These are phyloP conservation scores for Crenuchus spilurus DNA, from an alignment of 2,797 vertebrate species.

Conservation along the genomic window DNA sequence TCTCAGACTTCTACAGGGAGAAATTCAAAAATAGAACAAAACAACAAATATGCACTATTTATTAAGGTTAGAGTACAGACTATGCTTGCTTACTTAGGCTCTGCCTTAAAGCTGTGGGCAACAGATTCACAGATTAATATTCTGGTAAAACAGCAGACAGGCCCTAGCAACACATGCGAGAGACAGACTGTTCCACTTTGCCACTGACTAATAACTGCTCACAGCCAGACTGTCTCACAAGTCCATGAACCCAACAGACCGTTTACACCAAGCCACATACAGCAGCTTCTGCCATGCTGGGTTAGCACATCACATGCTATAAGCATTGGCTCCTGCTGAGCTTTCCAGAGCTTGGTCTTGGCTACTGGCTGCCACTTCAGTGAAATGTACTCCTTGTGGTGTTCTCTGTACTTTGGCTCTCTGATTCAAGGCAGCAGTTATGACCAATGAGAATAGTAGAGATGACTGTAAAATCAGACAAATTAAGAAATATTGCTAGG, in stretches of 20 bases:
- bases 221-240: slow-evolving; percentile 70
- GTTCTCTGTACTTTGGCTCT: neutral
- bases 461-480: no score
- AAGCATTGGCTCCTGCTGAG: slow-evolving; percentile 16
- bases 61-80: neutral
- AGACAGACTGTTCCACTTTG: slow-evolving; percentile 78
- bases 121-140: slow-evolving; percentile 65
- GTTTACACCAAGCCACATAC: slow-evolving; percentile 50
- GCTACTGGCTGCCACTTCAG: slow-evolving; percentile 22
- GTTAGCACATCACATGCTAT: slow-evolving; percentile 5
- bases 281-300: neutral
- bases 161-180: slow-evolving; percentile 75
- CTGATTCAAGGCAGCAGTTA: neutral
- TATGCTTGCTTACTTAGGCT: neutral
- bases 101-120: slow-evolving; percentile 49
- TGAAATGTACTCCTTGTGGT: slow-evolving; percentile 31
- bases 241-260: slow-evolving; percentile 15
- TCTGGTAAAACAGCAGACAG: slow-evolving; percentile 69
- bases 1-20: no score
- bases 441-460: neutral
- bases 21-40: neutral
- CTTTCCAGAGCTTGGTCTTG: neutral
- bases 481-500: no score
- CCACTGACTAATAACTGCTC: slow-evolving; percentile 78
- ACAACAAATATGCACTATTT: neutral